Evolutionary conservation across 2,797 vertebrate species (phyloP), one percentile per base, ranked within the genome.

Genomic region (Chloroceryle inda): DNA sequence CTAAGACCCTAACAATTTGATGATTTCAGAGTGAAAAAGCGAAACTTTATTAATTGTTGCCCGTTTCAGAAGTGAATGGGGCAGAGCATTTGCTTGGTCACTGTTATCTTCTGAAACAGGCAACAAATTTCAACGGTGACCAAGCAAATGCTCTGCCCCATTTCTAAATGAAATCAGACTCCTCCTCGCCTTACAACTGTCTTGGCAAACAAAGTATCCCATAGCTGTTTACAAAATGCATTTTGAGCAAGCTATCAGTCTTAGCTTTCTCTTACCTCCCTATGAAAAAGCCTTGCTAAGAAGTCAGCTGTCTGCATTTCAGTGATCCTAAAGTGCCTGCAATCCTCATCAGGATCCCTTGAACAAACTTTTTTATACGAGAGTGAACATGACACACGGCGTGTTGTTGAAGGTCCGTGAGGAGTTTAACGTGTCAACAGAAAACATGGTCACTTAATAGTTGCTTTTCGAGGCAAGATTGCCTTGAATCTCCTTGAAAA

Each of bases 121-220:
- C 49, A 50, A 50, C 49, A 50, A 50, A 50, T 50, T 50, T 50
- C 49, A 64, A 29, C 2, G 2, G 50, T 61, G 22, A 66, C 7
- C 8, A 76, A 78, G 42, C 13, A 23, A 20, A 42, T 4, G 8
- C 20, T 64, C 58, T 72, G 42, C 16, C 24, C 15, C 0, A 0
- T n/a, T 90, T 89, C 53, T 45, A 68, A 91, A 63, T 33, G 0
- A 82, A 82, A 89, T 74, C 20, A 45, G 58, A 29, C 24, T 37
- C 29, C 26, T 78, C 19, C 40, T 89, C 91, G 52, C 53, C 63
- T 75, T 91, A 13, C 37, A 72, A 61, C 8, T 72, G 6, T 58
- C 67, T 10, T 44, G 33, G 38, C 63, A 88, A 88, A 58, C 22
- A 55, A 64, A 56, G 42, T 45, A 62, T 45, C 79, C 45, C 42